Base-by-base conservation (phyloP, 1,140 invertebrate species). In the Philotrypesis tridentata region DNA sequence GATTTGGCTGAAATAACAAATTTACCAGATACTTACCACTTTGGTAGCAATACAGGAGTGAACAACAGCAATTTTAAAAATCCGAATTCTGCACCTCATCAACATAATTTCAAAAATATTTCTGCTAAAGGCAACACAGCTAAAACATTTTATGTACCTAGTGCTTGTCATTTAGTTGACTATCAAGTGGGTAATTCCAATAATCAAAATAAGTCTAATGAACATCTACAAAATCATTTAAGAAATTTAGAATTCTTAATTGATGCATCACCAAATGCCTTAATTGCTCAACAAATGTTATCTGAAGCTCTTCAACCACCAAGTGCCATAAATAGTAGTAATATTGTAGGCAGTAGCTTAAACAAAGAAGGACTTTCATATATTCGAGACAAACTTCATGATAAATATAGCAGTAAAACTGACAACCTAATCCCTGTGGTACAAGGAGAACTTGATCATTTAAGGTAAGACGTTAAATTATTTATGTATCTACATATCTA, bases 271-370 rank as follows among this genome's bases (percentile, higher is more conserved):
- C 17, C 29, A 60, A 84, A 84, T 80, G 33, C 83, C 71, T 29
- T 76, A 40, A 78, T 87, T 73, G 88, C 85, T 25, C 88, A 90
- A 72, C 76, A 85, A 75, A 88, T 91, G 63, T 75, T 91, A 21
- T 85, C 86, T 17, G 87, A 88, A 63, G 88, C 88, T 60, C 72
- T 91, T 40, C 80, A 89, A 43, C 87, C 88, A 25, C 87, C 89
- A 23, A 90, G 87, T 85, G 82, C 85, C 8, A 79, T 88, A 21
- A 83, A 89, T 37, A 55, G 83, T 2, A 80, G 82, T 31, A 88
- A 90, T 63, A 90, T 92, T 48, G 85, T 91, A 65, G 88, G 88
- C 9, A 91, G 91, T 71, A 91, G 88, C 48, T 82, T 91, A 21
- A 87, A 90, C 70, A 68, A 86, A 61, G 80, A 89, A 55, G 86